Conservation (phyloP, 2,113 vertebrate species). For the Gnathonemus longibarbis region DNA sequence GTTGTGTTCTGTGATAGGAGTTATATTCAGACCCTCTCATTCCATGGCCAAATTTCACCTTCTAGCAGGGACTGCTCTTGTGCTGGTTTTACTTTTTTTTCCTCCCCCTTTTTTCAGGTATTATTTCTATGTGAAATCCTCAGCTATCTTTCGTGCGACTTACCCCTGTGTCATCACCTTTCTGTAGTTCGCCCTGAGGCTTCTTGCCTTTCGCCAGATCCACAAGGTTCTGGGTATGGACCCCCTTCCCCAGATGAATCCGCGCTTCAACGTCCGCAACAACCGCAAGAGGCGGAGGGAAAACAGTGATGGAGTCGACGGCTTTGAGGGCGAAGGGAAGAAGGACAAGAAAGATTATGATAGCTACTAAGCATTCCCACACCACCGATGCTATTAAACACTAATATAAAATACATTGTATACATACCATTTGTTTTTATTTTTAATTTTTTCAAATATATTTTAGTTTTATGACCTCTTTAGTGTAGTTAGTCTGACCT, state of each 20-base stretch:
- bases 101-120: neutral
- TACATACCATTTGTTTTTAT: neutral
- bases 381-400: neutral
- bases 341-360: constrained; percentile 99
- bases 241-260: constrained; percentile 80
- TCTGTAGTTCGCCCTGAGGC: constrained; percentile 76
- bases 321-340: constrained; percentile 94
- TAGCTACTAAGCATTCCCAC: constrained; percentile 63
- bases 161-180: neutral
- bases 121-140: neutral
- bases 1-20: neutral
- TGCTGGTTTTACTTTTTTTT: neutral
- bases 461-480: constrained; percentile 14
- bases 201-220: constrained; percentile 88
- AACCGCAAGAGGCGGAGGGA: constrained; percentile 88
- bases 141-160: neutral
- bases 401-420: constrained; percentile 12
- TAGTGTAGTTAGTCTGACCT: constrained; percentile 25
- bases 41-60: neutral
- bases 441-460: neutral
- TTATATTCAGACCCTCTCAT: neutral
- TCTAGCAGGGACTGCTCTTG: neutral
- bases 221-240: constrained; percentile 92
- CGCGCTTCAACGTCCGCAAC: constrained; percentile 86
- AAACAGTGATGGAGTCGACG: constrained; percentile 89